Evolutionary conservation across 37 sponge, comb jelly and placozoan genomes (phyloP), one percentile per base, ranked within the genome.

Genomic region (Theonella swinhoei): DNA sequence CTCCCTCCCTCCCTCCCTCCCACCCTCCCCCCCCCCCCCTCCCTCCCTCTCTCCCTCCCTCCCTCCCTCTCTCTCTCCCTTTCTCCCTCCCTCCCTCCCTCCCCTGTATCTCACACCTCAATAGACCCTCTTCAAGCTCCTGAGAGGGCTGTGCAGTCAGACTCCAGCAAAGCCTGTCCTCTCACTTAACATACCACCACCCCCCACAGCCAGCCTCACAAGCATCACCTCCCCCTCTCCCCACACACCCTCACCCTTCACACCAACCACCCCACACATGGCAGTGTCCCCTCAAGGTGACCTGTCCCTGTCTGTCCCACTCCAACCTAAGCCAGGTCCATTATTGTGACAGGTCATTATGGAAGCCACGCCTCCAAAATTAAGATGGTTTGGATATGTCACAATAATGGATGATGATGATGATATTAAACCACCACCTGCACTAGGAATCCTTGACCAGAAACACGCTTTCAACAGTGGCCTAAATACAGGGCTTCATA

Each of bases 51-150:
- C 54, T 17, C 54, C 54, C 7, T 47, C 7, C 14, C 14, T 47
- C 54, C 54, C 14, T 47, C 7, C 14, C 14, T 47, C 54, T 47
- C 54, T 14, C 14, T 9, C 24, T 72, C 24, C 39, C 72, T 32
- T 30, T 32, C 24, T 31, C 36, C 72, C 9, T 38, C 36, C 9
- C 40, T 36, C 8, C 72, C 31, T 36, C 72, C 23, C 39, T 31
- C 9, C 30, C n/a, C n/a, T n/a, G n/a, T n/a, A n/a, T n/a, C n/a
- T n/a, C n/a, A n/a, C n/a, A n/a, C 29, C 3, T 80, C 31, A 9
- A 3, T 37, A 79, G 80, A 86, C 88, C 43, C 71, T 88, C 30
- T 69, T 88, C 22, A 54, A 19, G 3, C 76, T 76, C 42, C 58
- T 88, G 77, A 65, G 80, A 42, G 68, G 47, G 28, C 37, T 79